Percentiles rank a stretch among this genome's conserved stretches.
Conservation (phyloP, 1,140 invertebrate genomes). For the Bombus huntii region DNA sequence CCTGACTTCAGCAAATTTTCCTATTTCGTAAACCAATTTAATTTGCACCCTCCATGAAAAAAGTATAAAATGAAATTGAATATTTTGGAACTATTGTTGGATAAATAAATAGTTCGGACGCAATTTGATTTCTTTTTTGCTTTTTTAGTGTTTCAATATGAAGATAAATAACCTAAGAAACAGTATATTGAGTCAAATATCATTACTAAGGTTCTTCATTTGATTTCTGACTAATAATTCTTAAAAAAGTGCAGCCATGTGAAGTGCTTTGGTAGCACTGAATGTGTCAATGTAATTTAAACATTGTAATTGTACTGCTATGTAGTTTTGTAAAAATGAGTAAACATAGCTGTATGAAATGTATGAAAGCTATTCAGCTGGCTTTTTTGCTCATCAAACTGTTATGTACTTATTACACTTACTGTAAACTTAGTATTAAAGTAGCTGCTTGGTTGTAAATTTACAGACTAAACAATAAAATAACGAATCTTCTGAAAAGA, state of each 20-base stretch:
- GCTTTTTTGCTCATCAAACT: not conserved
- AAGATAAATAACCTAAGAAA: no score
- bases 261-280: no score
- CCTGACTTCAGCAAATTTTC: not conserved
- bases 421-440: not conserved
- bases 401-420: no score
- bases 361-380: not conserved
- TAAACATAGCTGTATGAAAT: not conserved
- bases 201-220: no score
- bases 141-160: not conserved
- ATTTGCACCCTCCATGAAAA: no score
- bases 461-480: conserved; percentile 9
- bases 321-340: not conserved
- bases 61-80: not conserved
- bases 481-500: not conserved
- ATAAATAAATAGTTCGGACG: no score
- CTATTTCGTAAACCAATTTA: not conserved
- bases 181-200: no score
- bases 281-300: not conserved
- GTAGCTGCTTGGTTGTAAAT: not conserved
- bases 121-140: not conserved
- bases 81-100: not conserved
- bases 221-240: no score
- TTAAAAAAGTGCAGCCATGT: no score
- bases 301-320: not conserved